Evolutionary conservation across 2,888 invertebrate genomes (phyloP), one percentile per base, ranked within the genome.

Genomic region (Drosophila flavopinicola): DNA sequence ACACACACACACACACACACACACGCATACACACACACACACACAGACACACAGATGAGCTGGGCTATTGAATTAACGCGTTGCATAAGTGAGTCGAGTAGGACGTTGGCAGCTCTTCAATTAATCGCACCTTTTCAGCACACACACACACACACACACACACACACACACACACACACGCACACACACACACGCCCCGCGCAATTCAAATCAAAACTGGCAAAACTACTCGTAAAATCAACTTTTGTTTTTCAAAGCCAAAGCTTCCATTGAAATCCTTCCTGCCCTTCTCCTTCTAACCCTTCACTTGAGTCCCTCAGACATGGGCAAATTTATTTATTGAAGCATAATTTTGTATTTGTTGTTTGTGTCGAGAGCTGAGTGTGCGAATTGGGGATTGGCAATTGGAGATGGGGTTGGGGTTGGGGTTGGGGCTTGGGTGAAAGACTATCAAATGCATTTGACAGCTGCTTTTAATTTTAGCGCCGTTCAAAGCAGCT

Each of bases 91-190:
- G 68, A 37, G 27, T 20, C 39, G 10, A 47, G 45, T 58, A 52
- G 54, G 42, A 56, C 60, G 63, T 69, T 47, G 33, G 13, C 49
- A 44, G 68, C 80, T 77, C 80, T 80, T 78, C 88, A 88, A 87
- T 88, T 87, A 87, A 88, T 85, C 82, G 87, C 87, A 87, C 87
- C 88, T 85, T 88, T 87, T 84, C 75, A 69, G 57, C 68, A 44
- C 15, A 49, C 48, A 53, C 49, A 59, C 47, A 44, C 37, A 51
- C n/a, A n/a, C n/a, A n/a, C n/a, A n/a, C n/a, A n/a, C n/a, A n/a
- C n/a, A n/a, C n/a, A n/a, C n/a, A n/a, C n/a, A n/a, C 32, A 20
- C 38, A 41, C 41, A 33, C 27, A 10, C 23, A 33, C 38, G 49
- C 24, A 52, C 33, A 45, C 35, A n/a, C n/a, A n/a, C n/a, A n/a